Evolutionary conservation across 1,140 invertebrate genomes (phyloP).

Genomic region (fruit fly (Drosophila melanogaster)): Release_6_plus_ISO1_MT NT_033777.3:24734501-24735000

Average conservation of each 20-base stretch:
- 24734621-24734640: slow-evolving; percentile 23
- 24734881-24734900: slow-evolving; percentile 10
- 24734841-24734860: not conserved
- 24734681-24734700: not conserved
- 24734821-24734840: slow-evolving; percentile 27
- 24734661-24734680: not conserved
- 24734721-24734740: slow-evolving; percentile 35
- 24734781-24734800: slow-evolving; percentile 81
- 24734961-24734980: slow-evolving; percentile 2
- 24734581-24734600: slow-evolving; percentile 3
- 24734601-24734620: slow-evolving; percentile 12
- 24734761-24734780: slow-evolving; percentile 77
- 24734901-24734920: slow-evolving; percentile 47
- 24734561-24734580: slow-evolving; percentile 61
- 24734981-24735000: not conserved
- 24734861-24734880: slow-evolving; percentile 2
- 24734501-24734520: not conserved
- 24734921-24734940: slow-evolving; percentile 46
- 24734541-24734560: slow-evolving; percentile 53
- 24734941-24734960: not conserved
- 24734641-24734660: slow-evolving; percentile 4
- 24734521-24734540: slow-evolving; percentile 15
- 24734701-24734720: not conserved
- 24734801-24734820: slow-evolving; percentile 82
- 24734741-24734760: slow-evolving; percentile 41